Base-by-base conservation (phyloP, 2,797 vertebrate genomes). In the Microchirus variegatus region DNA sequence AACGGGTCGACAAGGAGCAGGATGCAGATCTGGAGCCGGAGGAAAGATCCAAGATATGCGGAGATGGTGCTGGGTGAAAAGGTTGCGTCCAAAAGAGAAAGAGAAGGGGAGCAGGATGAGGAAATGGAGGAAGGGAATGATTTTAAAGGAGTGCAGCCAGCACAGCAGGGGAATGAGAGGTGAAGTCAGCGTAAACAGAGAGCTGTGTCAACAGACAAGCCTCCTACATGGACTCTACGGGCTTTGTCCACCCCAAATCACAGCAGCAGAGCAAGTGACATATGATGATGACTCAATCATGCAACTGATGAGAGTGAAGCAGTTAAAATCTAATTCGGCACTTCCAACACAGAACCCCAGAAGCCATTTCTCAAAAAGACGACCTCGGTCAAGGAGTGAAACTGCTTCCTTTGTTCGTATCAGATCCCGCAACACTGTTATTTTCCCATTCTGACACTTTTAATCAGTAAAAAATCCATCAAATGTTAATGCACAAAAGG, bases 401-500 rank as follows among this genome's bases (percentile, higher is more conserved):
- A 85, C 75, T 43, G 49, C 54, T 46, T 38, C 53, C 63, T 81
- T 82, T 85, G 75, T 88, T 62, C 14, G 1, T 13, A 58, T 64
- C 37, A 55, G 16, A 80, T 53, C 57, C 22, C 47, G 38, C 36
- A 58, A 57, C 11, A 37, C 51, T 61, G 58, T 63, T 31, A 53
- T 76, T 81, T 83, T 67, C 59, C 76, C 55, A 57, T 59, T 73
- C 22, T 81, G 85, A 77, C 78, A 69, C 48, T 42, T 80, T 60
- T 62, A 80, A 85, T 86, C 78, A 88, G 78, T 37, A 71, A 63
- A 19, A 37, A 63, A 67, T 69, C 70, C 61, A 66, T 88, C 86
- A 78, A 63, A 53, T 1, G 5, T 46, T 55, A 40, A 37, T 0
- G 0, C 66, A 81, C 68, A 86, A 85, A 86, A 75, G 70, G 49